Conservation (phyloP, 2,888 invertebrate genomes). For the Cyaniris semiargus region DNA sequence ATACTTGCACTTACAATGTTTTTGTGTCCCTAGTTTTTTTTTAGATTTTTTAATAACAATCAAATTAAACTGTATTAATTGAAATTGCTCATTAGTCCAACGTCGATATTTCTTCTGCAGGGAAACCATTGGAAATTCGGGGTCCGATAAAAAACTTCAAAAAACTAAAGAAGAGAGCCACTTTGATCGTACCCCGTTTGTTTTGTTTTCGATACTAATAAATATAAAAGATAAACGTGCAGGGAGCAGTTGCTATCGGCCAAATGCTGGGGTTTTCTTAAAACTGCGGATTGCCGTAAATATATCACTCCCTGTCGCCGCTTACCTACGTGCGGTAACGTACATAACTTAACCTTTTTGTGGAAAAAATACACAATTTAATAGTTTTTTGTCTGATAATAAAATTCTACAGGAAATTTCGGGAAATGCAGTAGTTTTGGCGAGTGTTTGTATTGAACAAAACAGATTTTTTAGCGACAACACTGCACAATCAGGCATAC, state of each 20-base stretch:
- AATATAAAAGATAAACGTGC: conserved; percentile 42
- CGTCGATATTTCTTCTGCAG: background rate
- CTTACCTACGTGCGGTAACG: conserved; percentile 51
- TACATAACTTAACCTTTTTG: conserved; percentile 34
- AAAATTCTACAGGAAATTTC: background rate
- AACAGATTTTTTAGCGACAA: too few relatives aligned
- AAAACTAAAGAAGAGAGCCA: conserved; percentile 25
- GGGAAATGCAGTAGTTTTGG: background rate
- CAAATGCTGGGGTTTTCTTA: conserved; percentile 55
- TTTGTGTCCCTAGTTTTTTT: background rate
- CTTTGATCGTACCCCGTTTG: conserved; percentile 28
- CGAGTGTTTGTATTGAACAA: background rate
- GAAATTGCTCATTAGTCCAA: background rate
- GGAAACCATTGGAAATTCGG: background rate
- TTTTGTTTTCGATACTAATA: conserved; percentile 39
- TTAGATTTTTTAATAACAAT: background rate
- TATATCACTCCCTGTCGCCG: conserved; percentile 58
- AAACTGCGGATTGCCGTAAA: conserved; percentile 56
- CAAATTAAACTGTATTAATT: background rate
- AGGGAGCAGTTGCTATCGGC: conserved; percentile 49
- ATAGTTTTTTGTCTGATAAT: background rate
- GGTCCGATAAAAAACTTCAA: background rate
- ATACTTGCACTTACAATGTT: background rate
- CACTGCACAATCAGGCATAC: too few relatives aligned
- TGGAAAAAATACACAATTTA: conserved; percentile 23